A percentile compares a stretch with the other conserved stretches of the same genome.
These are phyloP conservation scores for Scolopax bukidnonensis DNA, from an alignment of 2,797 vertebrate species.

Conservation along the genomic window DNA sequence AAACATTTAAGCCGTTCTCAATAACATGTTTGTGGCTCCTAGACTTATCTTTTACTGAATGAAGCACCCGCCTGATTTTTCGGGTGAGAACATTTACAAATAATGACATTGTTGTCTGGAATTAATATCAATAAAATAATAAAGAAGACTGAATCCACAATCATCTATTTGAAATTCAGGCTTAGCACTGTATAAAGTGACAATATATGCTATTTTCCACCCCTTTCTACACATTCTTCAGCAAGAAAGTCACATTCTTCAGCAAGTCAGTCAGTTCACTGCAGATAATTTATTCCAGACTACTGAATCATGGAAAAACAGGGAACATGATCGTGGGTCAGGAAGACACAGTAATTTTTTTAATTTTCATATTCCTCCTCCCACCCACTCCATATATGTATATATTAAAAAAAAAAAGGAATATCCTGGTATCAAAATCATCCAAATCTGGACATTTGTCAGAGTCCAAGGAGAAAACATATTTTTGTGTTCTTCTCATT, in stretches of 20 bases:
- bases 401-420: not conserved
- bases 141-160: conserved; percentile 3
- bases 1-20: not conserved
- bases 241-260: conserved; percentile 57
- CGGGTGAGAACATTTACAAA: conserved; percentile 47
- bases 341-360: not conserved
- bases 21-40: not conserved
- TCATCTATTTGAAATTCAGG: conserved; percentile 8
- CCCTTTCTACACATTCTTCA: conserved; percentile 50
- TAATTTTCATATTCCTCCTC: not conserved
- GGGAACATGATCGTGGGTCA: not conserved
- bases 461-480: not conserved
- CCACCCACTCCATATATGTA: not conserved
- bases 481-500: not conserved
- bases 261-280: conserved; percentile 28
- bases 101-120: conserved; percentile 9
- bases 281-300: conserved; percentile 48
- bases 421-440: not conserved
- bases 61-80: not conserved
- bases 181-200: conserved; percentile 4
- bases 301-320: conserved; percentile 1
- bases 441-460: not conserved
- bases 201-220: conserved; percentile 24
- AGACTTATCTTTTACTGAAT: not conserved
- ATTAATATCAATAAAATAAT: not conserved